These are phyloP conservation scores for Sinosuthora webbiana DNA, from an alignment of 2,113 vertebrate species.

Conservation along the genomic window DNA sequence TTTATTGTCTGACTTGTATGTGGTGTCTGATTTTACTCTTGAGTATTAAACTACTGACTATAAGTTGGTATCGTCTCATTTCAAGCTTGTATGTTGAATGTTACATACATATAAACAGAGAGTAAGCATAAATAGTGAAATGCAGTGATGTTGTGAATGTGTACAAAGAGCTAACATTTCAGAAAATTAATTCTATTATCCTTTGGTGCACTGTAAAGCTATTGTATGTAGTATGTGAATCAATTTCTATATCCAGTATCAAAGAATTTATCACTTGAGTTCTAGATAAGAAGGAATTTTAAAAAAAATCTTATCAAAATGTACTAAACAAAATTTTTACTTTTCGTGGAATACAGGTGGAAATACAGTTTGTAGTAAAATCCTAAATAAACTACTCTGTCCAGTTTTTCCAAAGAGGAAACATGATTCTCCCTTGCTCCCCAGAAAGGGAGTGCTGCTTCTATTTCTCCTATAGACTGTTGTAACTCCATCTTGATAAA, in stretches of 20 bases:
- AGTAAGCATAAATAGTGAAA: background rate
- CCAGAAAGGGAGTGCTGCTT: background rate
- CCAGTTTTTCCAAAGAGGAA: background rate
- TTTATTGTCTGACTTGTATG: background rate
- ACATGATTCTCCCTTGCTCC: background rate
- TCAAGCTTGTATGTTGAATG: background rate
- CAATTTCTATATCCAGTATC: background rate
- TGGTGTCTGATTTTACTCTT: background rate
- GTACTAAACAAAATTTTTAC: background rate
- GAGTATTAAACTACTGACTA: background rate
- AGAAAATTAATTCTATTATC: accelerated
- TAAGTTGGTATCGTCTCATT: background rate
- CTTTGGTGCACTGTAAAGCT: background rate
- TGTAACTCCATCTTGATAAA: background rate
- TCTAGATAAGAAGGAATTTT: background rate
- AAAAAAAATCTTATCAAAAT: background rate
- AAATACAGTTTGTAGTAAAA: background rate
- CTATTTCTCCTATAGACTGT: background rate
- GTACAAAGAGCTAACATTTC: background rate
- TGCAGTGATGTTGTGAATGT: background rate
- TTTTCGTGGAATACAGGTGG: background rate
- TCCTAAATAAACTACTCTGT: background rate
- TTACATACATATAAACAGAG: background rate
- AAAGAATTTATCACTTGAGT: background rate
- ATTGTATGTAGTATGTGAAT: background rate